These are phyloP conservation scores for Ictidomys tridecemlineatus DNA, from an alignment of 2,113 vertebrate genomes.

Conservation along the genomic window DNA sequence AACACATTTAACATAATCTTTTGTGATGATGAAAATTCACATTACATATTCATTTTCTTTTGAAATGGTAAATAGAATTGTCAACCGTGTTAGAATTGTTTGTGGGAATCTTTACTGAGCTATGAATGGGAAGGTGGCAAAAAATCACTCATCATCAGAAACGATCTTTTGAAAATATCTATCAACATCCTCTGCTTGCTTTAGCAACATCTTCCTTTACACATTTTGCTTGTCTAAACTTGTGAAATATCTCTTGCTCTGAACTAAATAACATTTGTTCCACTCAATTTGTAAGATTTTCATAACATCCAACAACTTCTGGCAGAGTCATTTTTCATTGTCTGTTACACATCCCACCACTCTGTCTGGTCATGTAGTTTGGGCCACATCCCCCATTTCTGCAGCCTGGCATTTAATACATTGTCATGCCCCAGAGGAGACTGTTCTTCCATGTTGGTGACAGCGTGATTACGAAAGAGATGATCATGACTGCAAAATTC, in stretches of 20 bases:
- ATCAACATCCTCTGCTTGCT: neutral
- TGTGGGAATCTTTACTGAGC: neutral
- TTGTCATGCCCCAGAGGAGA: neutral
- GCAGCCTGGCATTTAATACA: neutral
- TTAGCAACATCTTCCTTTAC: neutral
- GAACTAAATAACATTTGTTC: conserved; percentile 42
- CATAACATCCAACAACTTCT: neutral
- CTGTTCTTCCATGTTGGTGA: neutral
- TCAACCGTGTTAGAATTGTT: neutral
- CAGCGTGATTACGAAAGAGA: neutral
- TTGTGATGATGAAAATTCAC: neutral
- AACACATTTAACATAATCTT: neutral
- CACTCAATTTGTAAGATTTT: conserved; percentile 43
- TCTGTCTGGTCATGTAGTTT: neutral
- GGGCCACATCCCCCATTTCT: neutral
- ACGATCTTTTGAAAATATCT: neutral
- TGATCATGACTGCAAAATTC: neutral
- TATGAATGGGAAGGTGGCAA: neutral
- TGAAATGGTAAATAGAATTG: conserved; percentile 4
- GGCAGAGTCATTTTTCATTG: conserved; percentile 51
- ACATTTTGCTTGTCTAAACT: neutral
- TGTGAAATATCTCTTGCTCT: conserved; percentile 6
- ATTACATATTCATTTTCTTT: neutral
- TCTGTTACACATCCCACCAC: neutral
- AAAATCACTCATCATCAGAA: neutral